Percentiles rank a stretch among this genome's conserved stretches.
phyloP scores from a whole-genome alignment of 2,797 vertebrate species.

The Acanthornis magna region DNA sequence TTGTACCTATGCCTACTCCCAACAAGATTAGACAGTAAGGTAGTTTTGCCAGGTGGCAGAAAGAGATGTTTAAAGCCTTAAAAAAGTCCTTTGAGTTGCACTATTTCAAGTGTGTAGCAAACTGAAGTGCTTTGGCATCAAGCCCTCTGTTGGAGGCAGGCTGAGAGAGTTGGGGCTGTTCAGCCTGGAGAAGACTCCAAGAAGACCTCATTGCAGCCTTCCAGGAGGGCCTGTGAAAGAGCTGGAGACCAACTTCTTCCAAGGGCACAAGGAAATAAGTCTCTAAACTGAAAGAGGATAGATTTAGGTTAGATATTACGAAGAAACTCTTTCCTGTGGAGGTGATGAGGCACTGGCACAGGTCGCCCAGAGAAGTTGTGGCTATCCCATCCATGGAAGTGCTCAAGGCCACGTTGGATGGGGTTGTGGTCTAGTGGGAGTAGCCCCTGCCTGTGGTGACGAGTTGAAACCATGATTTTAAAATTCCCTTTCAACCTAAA shows the following conservation, averaged over 20 bases:
- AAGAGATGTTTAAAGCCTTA: not conserved
- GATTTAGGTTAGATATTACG: not conserved
- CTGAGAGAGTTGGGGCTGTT: not conserved
- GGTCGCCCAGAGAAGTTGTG: too few relatives aligned
- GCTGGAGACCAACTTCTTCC: not conserved
- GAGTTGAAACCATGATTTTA: not conserved
- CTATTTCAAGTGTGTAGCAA: not conserved
- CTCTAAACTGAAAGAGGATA: not conserved
- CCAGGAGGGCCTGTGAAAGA: not conserved
- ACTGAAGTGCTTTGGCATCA: not conserved
- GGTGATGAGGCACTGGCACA: not conserved
- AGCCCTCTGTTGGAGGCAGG: not conserved
- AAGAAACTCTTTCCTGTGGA: not conserved
- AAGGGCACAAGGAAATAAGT: not conserved
- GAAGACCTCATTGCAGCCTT: not conserved
- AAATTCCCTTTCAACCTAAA: not conserved
- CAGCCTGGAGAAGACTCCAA: not conserved
- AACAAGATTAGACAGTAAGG: not conserved
- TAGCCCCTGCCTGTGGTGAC: too few relatives aligned
- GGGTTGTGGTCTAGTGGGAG: not conserved
- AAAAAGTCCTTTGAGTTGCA: not conserved
- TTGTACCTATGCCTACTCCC: not conserved
- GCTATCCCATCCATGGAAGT: not conserved
- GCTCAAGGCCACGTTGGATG: not conserved
- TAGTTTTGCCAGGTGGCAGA: not conserved